Evolutionary conservation across 2,797 vertebrate species (phyloP).

Genomic region (Sebastes goodei): DNA sequence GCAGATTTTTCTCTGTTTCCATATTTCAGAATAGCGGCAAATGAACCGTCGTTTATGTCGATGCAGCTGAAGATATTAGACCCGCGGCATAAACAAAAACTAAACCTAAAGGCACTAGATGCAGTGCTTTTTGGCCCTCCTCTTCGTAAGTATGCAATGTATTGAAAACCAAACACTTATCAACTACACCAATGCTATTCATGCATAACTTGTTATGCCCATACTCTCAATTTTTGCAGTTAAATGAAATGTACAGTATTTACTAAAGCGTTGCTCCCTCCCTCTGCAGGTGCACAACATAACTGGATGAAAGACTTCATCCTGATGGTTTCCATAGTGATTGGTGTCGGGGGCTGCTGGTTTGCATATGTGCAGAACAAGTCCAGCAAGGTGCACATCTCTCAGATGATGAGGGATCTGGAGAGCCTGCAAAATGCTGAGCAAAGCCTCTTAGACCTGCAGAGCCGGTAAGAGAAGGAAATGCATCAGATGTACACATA

Average conservation of each 20-base stretch:
- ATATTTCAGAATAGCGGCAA: conserved; percentile 91
- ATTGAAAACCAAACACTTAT: not conserved
- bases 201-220: not conserved
- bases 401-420: conserved; percentile 98
- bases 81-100: conserved; percentile 96
- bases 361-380: conserved; percentile 98
- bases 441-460: conserved; percentile 92
- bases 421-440: conserved; percentile 95
- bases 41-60: conserved; percentile 94
- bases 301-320: conserved; percentile 99
- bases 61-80: conserved; percentile 94
- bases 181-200: not conserved
- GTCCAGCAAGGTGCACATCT: conserved; percentile 94
- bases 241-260: not conserved
- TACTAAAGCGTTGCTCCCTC: not conserved
- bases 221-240: not conserved
- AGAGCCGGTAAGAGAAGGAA: conserved; percentile 86
- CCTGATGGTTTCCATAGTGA: conserved; percentile 95
- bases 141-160: conserved; percentile 85
- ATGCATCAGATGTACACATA: not conserved
- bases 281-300: conserved; percentile 84
- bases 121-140: conserved; percentile 97
- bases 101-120: conserved; percentile 96
- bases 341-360: conserved; percentile 98
- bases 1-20: not conserved